Evolutionary conservation across 2,888 invertebrate species (phyloP).

Genomic region (Agrotis segetum): DNA sequence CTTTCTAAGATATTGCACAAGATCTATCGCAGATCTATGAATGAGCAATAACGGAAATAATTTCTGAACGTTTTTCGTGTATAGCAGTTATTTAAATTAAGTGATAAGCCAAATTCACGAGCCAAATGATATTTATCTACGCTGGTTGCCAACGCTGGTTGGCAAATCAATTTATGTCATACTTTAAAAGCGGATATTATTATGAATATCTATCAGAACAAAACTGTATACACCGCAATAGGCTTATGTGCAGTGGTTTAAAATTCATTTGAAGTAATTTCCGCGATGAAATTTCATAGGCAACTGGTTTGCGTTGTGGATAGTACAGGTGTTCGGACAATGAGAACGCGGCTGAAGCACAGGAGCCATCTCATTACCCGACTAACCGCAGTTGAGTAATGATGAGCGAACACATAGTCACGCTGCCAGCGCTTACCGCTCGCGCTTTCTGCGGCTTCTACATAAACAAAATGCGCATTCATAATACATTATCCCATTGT

Average conservation of each 20-base stretch:
- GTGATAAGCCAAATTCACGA: conserved; percentile 53
- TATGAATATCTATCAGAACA: conserved; percentile 42
- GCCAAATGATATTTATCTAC: conserved; percentile 60
- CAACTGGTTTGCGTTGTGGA: conserved; percentile 40
- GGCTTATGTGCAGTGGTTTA: conserved; percentile 28
- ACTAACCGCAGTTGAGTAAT: conserved; percentile 83
- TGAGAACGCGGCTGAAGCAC: conserved; percentile 68
- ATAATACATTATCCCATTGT: conserved; percentile 68
- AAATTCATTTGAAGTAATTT: conserved; percentile 43
- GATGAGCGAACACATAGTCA: conserved; percentile 76
- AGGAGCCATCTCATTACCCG: conserved; percentile 84
- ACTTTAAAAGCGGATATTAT: conserved; percentile 44
- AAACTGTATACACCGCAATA: conserved; percentile 17
- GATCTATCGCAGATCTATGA: conserved; percentile 27
- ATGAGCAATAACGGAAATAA: conserved; percentile 28
- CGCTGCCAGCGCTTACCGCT: conserved; percentile 70
- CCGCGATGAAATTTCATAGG: conserved; percentile 47
- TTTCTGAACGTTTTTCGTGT: conserved; percentile 13
- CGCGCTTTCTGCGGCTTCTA: conserved; percentile 74
- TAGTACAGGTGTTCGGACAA: conserved; percentile 63
- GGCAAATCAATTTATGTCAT: conserved; percentile 56
- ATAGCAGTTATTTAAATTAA: conserved; percentile 44
- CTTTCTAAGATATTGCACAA: conserved; percentile 30
- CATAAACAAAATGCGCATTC: conserved; percentile 74
- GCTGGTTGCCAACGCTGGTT: conserved; percentile 48